A percentile compares a stretch with the other conserved stretches of the same genome.
phyloP scores from a whole-genome alignment of 53 echinoderm and acorn worm species.

The Paelopatides confundens region DNA sequence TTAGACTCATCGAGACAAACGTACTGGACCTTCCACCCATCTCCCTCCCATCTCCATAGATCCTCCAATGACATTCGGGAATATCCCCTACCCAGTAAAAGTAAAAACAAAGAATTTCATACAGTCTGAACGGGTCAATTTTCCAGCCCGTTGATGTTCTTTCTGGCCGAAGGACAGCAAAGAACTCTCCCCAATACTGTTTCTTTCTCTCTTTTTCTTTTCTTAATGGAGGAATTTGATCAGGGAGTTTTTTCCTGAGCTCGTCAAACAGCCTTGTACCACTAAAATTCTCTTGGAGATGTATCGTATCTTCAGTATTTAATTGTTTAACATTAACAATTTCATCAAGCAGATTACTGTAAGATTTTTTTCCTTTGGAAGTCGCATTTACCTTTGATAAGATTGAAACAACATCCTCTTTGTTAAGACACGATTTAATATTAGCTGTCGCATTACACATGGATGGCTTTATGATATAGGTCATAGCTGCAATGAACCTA shows the following conservation, averaged over 20 bases:
- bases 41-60: conserved; percentile 1
- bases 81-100: neutral
- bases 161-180: neutral
- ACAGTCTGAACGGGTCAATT: conserved; percentile 17
- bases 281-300: neutral
- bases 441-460: too few relatives aligned
- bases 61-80: neutral
- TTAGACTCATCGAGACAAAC: neutral
- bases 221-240: neutral
- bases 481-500: too few relatives aligned
- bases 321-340: neutral
- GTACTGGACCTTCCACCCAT: conserved; percentile 11
- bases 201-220: neutral
- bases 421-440: too few relatives aligned
- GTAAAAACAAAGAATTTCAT: conserved; percentile 29
- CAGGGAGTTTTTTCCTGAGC: neutral
- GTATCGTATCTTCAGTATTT: neutral
- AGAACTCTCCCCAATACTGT: conserved; percentile 40
- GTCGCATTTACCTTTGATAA: too few relatives aligned
- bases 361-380: too few relatives aligned
- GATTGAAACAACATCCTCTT: too few relatives aligned
- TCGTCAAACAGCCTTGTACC: neutral
- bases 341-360: neutral
- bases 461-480: too few relatives aligned
- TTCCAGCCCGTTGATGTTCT: neutral